Evolutionary conservation across 2,888 invertebrate genomes (phyloP).

Genomic region (Leptinotarsa peninsularis): DNA sequence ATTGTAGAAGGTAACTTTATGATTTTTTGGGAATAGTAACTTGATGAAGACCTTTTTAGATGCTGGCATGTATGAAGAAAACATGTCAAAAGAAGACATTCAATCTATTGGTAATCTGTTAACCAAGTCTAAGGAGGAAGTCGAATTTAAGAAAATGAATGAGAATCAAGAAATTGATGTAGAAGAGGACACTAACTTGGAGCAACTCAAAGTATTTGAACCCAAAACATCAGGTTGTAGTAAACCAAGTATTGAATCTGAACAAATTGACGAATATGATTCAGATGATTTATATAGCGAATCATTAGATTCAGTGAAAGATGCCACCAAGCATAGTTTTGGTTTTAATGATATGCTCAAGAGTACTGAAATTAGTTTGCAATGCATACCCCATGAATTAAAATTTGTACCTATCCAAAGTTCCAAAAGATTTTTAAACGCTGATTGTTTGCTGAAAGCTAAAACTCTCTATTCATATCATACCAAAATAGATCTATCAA

Average conservation of each 20-base stretch:
- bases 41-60: slow-evolving; percentile 39
- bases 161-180: slow-evolving; percentile 31
- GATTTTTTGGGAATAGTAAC: not conserved
- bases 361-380: slow-evolving; percentile 35
- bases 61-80: slow-evolving; percentile 45
- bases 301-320: slow-evolving; percentile 18
- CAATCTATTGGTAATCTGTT: slow-evolving; percentile 39
- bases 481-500: slow-evolving; percentile 35
- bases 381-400: slow-evolving; percentile 37
- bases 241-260: not conserved
- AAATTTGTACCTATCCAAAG: slow-evolving; percentile 45
- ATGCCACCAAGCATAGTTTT: slow-evolving; percentile 40
- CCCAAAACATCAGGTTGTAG: slow-evolving; percentile 6
- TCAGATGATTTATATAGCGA: not conserved
- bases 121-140: slow-evolving; percentile 43
- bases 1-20: slow-evolving; percentile 25
- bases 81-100: slow-evolving; percentile 41
- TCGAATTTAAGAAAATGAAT: slow-evolving; percentile 39
- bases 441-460: slow-evolving; percentile 27
- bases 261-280: slow-evolving; percentile 3
- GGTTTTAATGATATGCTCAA: slow-evolving; percentile 48
- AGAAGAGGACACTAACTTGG: not conserved
- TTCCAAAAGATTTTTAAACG: slow-evolving; percentile 39
- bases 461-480: slow-evolving; percentile 41
- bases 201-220: not conserved